Base-by-base conservation (phyloP, 2,888 invertebrate genomes). In the Patella caerulea region DNA sequence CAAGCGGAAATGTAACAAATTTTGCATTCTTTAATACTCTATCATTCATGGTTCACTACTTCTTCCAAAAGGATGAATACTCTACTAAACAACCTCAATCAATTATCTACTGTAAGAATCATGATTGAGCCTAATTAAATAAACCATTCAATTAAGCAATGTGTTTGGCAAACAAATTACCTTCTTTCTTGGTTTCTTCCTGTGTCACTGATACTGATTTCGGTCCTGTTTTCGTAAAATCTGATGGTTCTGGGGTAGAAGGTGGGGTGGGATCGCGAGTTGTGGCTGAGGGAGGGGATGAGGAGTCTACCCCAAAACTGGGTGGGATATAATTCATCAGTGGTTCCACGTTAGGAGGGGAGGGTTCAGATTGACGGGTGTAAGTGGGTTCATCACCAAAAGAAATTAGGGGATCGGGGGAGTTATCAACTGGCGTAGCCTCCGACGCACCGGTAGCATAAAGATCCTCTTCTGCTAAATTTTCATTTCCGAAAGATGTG, bases 391-490 rank as follows among this genome's bases (percentile, higher is more conserved):
- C 79, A 71, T 79, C 81, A 78, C 79, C 84, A 73, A 81, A 80
- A 70, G 80, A 81, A 75, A 83, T 83, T 53, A 84, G 79, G 53
- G 80, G 83, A 34, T 84, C 80, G 55, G 78, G 72, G 59, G 74
- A 75, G 72, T n/a, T n/a, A 74, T 78, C 78, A 74, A 79, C 78
- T 74, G 80, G 79, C 70, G 81, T 80, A 74, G 78, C 80, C 74
- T 82, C 84, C 76, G 81, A 80, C 77, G 80, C 79, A 79, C 83
- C 85, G 77, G 82, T 77, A 78, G 76, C 78, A 81, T 87, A 88
- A 78, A 84, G 84, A 81, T 88, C 88, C 73, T 86, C 87, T 78
- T 88, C 88, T 53, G 85, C 84, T 72, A 82, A 81, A 71, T 86
- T 86, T 78, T 85, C 86, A 80, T 83, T 86, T 34, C 83, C 78